Conservation (phyloP, 1,140 invertebrate species). For the Temnothorax longispinosus region DNA sequence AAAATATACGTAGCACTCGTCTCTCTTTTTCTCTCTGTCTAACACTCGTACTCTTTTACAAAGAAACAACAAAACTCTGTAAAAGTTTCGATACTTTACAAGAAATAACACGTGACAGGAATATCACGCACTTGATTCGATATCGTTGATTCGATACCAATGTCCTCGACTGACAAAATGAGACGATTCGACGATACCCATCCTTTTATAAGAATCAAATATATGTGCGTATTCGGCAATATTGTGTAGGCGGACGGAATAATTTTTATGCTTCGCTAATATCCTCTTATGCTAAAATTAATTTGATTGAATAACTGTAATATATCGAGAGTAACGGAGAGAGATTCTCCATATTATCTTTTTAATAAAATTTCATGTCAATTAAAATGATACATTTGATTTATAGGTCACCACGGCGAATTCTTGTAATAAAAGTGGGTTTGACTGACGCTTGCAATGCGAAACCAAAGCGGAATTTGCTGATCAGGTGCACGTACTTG, state of each 20-base stretch:
- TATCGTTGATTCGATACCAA: neutral
- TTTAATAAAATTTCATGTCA: neutral
- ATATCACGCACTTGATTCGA: too few species aligned
- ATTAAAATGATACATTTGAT: constrained; percentile 19
- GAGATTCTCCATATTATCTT: neutral
- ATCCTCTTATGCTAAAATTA: neutral
- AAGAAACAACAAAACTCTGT: neutral
- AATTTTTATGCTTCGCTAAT: neutral
- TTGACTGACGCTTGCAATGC: neutral
- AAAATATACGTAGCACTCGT: too few species aligned
- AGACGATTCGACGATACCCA: neutral
- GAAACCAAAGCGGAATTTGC: constrained; percentile 43
- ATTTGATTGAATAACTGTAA: neutral
- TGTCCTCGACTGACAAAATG: constrained; percentile 5
- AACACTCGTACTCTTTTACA: neutral
- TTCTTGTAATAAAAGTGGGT: constrained; percentile 2
- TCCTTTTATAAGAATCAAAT: constrained; percentile 32
- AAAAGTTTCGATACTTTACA: too few species aligned
- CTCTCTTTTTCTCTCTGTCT: neutral
- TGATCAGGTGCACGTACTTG: constrained; percentile 25
- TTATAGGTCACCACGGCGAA: constrained; percentile 21
- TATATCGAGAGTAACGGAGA: too few species aligned
- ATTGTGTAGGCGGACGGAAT: neutral
- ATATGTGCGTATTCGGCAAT: neutral
- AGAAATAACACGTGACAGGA: too few species aligned